Percentiles rank a stretch among this genome's conserved stretches.
phyloP scores from a whole-genome alignment of 2,797 vertebrate genomes.

The Catamblyrhynchus diadema region DNA sequence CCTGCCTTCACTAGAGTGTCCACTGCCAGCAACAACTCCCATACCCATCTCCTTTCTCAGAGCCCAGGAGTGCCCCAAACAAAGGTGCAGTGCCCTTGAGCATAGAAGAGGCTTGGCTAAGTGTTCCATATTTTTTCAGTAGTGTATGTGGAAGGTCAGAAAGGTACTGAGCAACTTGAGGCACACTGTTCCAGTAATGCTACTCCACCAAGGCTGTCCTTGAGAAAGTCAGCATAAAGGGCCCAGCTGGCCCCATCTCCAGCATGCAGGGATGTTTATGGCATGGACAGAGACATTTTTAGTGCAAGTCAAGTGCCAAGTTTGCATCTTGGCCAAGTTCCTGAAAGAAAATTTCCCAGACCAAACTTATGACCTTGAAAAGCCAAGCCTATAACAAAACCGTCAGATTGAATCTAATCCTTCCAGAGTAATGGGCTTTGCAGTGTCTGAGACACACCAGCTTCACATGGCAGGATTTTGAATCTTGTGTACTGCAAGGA shows the following conservation, averaged over 20 bases:
- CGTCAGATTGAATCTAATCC: background rate
- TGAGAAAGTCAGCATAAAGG: background rate
- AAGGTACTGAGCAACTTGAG: background rate
- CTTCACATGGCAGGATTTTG: background rate
- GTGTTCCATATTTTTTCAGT: background rate
- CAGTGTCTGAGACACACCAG: background rate
- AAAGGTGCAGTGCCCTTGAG: background rate
- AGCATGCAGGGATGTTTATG: conserved; percentile 17
- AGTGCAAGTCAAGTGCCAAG: background rate
- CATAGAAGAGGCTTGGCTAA: background rate
- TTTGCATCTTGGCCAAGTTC: background rate
- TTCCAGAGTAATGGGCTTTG: background rate
- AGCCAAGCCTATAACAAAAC: background rate
- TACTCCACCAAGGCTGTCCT: background rate
- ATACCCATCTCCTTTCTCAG: background rate
- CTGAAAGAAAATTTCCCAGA: conserved; percentile 1
- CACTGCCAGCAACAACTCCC: background rate
- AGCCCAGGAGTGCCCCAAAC: background rate
- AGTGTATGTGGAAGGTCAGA: background rate
- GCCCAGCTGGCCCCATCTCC: background rate
- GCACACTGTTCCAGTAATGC: background rate
- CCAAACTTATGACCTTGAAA: background rate
- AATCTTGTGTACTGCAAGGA: background rate
- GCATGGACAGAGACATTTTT: conserved; percentile 13
- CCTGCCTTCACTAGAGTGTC: background rate